Conservation (phyloP, 2,113 vertebrate species). For the Reinhardtius hippoglossoides region DNA sequence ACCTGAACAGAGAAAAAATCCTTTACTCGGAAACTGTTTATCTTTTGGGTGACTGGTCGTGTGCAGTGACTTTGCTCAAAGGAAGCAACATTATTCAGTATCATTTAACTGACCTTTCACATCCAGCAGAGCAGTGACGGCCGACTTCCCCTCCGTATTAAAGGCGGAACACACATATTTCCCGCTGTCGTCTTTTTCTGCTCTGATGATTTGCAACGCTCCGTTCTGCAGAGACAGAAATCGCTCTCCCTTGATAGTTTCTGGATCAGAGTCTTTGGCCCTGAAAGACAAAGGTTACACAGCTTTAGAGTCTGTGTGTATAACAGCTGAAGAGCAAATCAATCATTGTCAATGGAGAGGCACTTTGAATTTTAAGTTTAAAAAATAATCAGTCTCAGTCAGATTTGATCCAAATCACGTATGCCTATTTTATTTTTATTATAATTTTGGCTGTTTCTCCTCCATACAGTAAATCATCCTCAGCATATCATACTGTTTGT, state of each 20-base stretch:
- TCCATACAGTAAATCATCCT: no score
- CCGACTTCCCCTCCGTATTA: constrained; percentile 84
- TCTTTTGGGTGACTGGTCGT: not conserved
- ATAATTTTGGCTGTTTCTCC: no score
- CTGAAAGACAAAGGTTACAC: constrained; percentile 73
- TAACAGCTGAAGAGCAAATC: not conserved
- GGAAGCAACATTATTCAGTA: not conserved
- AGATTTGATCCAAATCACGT: no score
- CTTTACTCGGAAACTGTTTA: not conserved
- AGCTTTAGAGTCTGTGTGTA: not conserved
- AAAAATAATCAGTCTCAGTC: no score
- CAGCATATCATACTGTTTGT: no score
- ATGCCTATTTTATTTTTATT: no score
- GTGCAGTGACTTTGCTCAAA: not conserved
- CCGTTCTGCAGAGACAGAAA: constrained; percentile 80
- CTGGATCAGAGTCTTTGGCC: constrained; percentile 82
- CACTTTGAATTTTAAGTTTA: no score
- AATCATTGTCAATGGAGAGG: no score
- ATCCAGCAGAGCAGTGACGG: constrained; percentile 86
- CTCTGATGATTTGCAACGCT: constrained; percentile 84
- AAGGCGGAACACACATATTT: constrained; percentile 87
- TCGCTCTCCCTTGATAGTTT: constrained; percentile 68
- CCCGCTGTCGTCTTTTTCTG: constrained; percentile 85
- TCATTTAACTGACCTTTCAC: constrained; percentile 86
- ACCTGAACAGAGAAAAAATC: not conserved